Percentiles rank a stretch among this genome's conserved stretches.
Evolutionary conservation across 2,888 invertebrate genomes (phyloP).

Genomic region (Bembecia ichneumoniformis): DNA sequence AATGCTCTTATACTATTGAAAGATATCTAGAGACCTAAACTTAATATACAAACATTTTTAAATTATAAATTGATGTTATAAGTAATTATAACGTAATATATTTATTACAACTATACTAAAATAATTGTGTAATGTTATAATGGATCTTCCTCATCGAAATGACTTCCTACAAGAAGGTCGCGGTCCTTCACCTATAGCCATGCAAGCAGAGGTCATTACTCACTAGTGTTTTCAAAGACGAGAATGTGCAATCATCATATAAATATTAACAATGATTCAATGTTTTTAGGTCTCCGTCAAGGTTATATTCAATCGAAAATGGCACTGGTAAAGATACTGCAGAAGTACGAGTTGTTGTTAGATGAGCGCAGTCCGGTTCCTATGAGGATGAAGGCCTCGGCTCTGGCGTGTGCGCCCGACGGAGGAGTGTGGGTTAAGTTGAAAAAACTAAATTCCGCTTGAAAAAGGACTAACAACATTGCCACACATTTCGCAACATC

Average conservation of each 20-base stretch:
- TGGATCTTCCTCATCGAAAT: neutral
- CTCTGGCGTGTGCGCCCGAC: constrained; percentile 45
- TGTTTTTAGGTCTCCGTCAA: constrained; percentile 51
- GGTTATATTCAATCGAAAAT: constrained; percentile 62
- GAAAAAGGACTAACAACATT: neutral
- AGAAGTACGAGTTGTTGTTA: constrained; percentile 42
- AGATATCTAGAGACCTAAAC: too few species aligned
- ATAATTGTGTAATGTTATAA: neutral
- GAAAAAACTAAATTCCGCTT: constrained; percentile 16
- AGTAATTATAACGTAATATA: too few species aligned
- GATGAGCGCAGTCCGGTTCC: constrained; percentile 47
- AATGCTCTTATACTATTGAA: too few species aligned
- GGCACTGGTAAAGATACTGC: constrained; percentile 49
- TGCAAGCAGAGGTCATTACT: neutral
- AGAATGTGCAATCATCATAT: neutral
- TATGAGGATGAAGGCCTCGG: constrained; percentile 39
- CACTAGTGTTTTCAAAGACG: neutral
- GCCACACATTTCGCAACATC: neutral
- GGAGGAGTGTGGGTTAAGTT: constrained; percentile 52
- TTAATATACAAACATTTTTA: too few species aligned
- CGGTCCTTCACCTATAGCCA: neutral
- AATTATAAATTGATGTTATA: too few species aligned
- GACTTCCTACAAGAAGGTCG: neutral
- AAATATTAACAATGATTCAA: constrained; percentile 7
- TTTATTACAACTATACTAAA: neutral